Evolutionary conservation across 2,113 vertebrate species (phyloP).

Genomic region (Steatornis caripensis): DNA sequence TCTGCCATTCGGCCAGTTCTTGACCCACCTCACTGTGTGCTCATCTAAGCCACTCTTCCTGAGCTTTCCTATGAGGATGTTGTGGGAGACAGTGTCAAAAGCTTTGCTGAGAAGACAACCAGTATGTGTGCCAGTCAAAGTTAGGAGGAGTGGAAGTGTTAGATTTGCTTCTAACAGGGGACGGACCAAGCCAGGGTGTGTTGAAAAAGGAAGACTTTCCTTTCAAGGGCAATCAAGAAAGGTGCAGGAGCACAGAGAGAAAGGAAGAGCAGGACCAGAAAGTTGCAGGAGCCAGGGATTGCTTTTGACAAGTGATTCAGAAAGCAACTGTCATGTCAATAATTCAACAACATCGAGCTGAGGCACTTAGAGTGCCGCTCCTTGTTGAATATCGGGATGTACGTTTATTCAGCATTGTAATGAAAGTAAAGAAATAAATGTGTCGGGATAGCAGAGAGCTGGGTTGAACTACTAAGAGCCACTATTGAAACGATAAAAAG

Average conservation of each 20-base stretch:
- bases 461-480: neutral
- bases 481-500: neutral
- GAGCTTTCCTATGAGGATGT: too few species aligned
- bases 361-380: neutral
- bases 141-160: neutral
- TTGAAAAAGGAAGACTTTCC: neutral
- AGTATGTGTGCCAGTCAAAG: neutral
- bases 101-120: neutral
- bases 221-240: neutral
- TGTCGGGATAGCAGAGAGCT: neutral
- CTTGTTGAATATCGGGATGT: neutral
- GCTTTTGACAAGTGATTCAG: neutral
- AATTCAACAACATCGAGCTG: neutral
- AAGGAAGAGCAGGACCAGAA: neutral
- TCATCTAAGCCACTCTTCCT: too few species aligned
- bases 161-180: neutral
- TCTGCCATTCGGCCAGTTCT: too few species aligned
- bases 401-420: neutral
- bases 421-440: neutral
- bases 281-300: neutral
- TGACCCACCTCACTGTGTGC: too few species aligned
- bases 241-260: neutral
- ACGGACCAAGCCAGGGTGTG: neutral
- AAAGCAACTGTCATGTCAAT: neutral
- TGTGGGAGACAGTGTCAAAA: too few species aligned